Base-by-base conservation (phyloP, 2,888 invertebrate species). In the Megaustenia siamemsis region DNA sequence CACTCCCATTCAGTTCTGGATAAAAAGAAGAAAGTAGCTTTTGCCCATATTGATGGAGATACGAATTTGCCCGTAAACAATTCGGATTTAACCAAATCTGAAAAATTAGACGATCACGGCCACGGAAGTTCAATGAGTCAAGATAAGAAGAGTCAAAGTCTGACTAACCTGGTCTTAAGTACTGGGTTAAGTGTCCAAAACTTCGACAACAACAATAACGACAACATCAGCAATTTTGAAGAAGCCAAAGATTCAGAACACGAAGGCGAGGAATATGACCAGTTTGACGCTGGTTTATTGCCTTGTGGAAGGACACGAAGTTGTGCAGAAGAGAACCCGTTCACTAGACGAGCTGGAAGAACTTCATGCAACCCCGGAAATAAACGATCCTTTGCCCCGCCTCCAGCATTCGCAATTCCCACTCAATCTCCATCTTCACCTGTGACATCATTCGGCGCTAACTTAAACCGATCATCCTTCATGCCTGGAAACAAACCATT, bases 361-460 rank as follows among this genome's bases (percentile, higher is more conserved):
- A 56, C 79, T 4, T 84, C 83, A 1, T 84, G 60, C 63, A 84
- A 71, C 71, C 83, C 83, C 6, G 83, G 78, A 21, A 84, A 84
- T 60, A 78, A 78, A 40, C 45, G 79, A 28, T 71, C 38, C n/a
- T 18, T 79, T 18, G 56, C 73, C 0, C 78, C 83, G 1, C 83
- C 83, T 32, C 83, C 83, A 28, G 56, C 77, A n/a, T 21, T 60
- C 15, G n/a, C 1, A 4, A 10, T 12, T 21, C 12, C n/a, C 28
- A 38, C 38, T 45, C 18, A 8, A n/a, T 45, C 32, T 21, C 38
- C 49, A n/a, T n/a, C 1, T 18, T 43, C 63, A 0, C 0, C n/a
- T 15, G 43, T 21, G 2, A n/a, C 24, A 1, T 1, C 3, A 3
- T 45, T n/a, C 15, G 32, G 6, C 12, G 2, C n/a, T n/a, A 43